phyloP scores from a whole-genome alignment of 2,888 invertebrate species.

The Quadroppia sp. region DNA sequence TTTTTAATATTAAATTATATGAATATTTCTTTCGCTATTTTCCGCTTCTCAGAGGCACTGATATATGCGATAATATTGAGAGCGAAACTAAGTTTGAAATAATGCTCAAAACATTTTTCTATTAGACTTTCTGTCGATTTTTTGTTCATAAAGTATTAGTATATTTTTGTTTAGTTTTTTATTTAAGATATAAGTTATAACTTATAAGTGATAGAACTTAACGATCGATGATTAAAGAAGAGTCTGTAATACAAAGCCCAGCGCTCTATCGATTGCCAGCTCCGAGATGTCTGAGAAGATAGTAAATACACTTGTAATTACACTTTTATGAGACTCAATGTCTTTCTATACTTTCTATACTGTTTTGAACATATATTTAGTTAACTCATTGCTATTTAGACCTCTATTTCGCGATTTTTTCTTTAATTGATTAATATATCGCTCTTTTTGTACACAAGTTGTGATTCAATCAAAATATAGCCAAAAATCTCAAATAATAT shows the following conservation, averaged over 20 bases:
- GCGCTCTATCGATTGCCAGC: slow-evolving; percentile 15
- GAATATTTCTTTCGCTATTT: background rate
- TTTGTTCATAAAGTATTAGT: slow-evolving; percentile 8
- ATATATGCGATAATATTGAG: background rate
- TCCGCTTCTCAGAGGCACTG: background rate
- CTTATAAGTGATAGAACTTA: slow-evolving; percentile 26
- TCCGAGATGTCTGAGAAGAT: slow-evolving; percentile 27
- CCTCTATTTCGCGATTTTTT: slow-evolving; percentile 4
- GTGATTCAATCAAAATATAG: slow-evolving; percentile 6
- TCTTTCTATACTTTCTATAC: background rate
- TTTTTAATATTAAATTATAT: background rate
- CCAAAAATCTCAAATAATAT: background rate
- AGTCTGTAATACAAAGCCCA: slow-evolving; percentile 28
- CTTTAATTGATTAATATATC: slow-evolving; percentile 22
- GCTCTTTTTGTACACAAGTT: background rate
- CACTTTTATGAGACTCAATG: slow-evolving; percentile 28
- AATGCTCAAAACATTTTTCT: slow-evolving; percentile 19
- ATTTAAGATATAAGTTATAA: slow-evolving; percentile 7
- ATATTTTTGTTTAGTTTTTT: background rate
- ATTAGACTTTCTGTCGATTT: background rate
- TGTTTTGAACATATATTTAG: background rate
- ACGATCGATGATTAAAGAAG: slow-evolving; percentile 31
- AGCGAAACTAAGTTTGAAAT: slow-evolving; percentile 20
- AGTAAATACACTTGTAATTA: slow-evolving; percentile 36
- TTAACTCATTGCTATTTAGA: slow-evolving; percentile 15